These are phyloP conservation scores for Thunnus thynnus DNA, from an alignment of 2,113 vertebrate genomes.

Conservation along the genomic window DNA sequence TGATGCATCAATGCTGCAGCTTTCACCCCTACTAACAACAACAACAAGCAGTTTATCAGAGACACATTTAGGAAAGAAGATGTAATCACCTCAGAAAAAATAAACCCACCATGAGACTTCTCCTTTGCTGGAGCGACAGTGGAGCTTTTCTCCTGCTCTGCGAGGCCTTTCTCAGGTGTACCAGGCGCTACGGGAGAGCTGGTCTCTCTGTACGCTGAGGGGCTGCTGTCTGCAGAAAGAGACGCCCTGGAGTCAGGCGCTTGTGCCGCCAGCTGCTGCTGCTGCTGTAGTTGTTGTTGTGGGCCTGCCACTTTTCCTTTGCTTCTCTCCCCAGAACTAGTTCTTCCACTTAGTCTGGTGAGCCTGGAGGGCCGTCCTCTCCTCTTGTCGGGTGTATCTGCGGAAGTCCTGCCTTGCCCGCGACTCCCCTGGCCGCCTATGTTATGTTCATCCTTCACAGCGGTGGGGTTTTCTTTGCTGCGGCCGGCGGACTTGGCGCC, in stretches of 20 bases:
- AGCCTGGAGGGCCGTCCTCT: constrained; percentile 86
- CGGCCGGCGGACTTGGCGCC: constrained; percentile 82
- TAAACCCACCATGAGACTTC: constrained; percentile 63
- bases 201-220: constrained; percentile 44
- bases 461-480: constrained; percentile 85
- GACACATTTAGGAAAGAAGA: background rate
- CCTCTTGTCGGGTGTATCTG: constrained; percentile 85
- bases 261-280: constrained; percentile 40
- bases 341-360: constrained; percentile 77
- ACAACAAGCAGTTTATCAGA: background rate
- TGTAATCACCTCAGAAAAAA: background rate
- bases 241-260: constrained; percentile 12
- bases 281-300: constrained; percentile 4
- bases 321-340: constrained; percentile 77
- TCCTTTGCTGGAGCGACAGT: constrained; percentile 46
- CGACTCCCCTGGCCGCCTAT: constrained; percentile 78
- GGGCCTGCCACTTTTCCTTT: constrained; percentile 62
- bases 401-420: constrained; percentile 79
- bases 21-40: constrained; percentile 83
- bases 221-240: constrained; percentile 46
- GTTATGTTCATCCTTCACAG: constrained; percentile 85
- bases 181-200: constrained; percentile 21
- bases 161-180: constrained; percentile 43
- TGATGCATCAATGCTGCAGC: constrained; percentile 82
- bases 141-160: constrained; percentile 20